Conservation (phyloP, 2,888 invertebrate species). For the Melieria omissa region DNA sequence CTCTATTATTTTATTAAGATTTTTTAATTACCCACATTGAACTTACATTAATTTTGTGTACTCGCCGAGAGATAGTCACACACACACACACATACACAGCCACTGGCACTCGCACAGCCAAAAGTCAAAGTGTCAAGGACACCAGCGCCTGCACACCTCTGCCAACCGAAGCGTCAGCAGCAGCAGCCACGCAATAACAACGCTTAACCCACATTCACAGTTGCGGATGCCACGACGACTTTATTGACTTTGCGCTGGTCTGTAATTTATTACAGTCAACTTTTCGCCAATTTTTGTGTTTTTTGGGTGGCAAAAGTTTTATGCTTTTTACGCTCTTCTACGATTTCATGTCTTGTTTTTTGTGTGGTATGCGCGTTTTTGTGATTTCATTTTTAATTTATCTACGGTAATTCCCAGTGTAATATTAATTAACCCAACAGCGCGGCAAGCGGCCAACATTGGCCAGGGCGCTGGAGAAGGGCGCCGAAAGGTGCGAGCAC, state of each 20-base stretch:
- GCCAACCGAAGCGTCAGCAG: no score
- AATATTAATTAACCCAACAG: conserved; percentile 33
- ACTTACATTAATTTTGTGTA: conserved; percentile 24
- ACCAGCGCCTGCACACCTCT: no score
- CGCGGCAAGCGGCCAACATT: not conserved
- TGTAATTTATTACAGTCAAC: conserved; percentile 20
- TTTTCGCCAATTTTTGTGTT: conserved; percentile 15
- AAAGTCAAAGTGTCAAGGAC: no score
- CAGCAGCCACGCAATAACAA: not conserved
- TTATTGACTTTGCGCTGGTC: conserved; percentile 45
- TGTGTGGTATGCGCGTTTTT: not conserved
- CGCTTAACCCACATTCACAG: not conserved
- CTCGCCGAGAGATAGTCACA: conserved; percentile 42
- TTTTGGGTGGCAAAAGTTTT: conserved; percentile 20
- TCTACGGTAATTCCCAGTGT: conserved; percentile 15
- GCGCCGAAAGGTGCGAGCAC: no score
- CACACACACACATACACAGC: conserved; percentile 20
- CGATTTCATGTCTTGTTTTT: not conserved
- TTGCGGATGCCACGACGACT: no score
- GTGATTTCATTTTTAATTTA: conserved; percentile 18
- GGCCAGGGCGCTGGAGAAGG: no score
- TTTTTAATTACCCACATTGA: no score
- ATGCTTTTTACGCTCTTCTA: conserved; percentile 8
- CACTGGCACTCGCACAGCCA: no score
- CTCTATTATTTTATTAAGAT: no score